phyloP scores from a whole-genome alignment of 2,797 vertebrate species.

The Perodicticus potto region DNA sequence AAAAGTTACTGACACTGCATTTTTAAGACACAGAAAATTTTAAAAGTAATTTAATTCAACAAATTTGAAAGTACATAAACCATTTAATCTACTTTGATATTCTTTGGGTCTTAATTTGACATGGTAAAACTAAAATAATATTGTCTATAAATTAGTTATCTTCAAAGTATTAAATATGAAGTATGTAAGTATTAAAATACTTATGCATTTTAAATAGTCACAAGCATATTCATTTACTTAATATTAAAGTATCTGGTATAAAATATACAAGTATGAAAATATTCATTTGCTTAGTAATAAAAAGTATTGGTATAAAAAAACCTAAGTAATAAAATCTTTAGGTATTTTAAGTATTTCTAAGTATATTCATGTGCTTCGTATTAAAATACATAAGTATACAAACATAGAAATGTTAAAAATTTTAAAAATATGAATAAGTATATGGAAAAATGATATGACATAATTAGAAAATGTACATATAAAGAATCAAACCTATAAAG shows the following conservation, averaged over 20 bases:
- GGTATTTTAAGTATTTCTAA: conserved; percentile 44
- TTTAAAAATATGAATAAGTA: conserved; percentile 38
- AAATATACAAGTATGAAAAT: neutral
- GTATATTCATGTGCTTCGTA: neutral
- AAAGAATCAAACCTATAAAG: conserved; percentile 62
- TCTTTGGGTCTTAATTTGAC: conserved; percentile 49
- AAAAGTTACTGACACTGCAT: conserved; percentile 50
- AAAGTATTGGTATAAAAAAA: too few species aligned
- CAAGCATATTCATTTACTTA: conserved; percentile 5
- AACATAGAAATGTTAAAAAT: conserved; percentile 36
- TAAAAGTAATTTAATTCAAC: conserved; percentile 57
- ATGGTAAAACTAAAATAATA: conserved; percentile 59
- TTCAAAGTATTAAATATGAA: conserved; percentile 45
- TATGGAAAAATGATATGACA: neutral
- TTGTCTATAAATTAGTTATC: conserved; percentile 42
- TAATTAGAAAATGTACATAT: conserved; percentile 41
- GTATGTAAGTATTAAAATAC: neutral
- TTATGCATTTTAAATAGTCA: conserved; percentile 24
- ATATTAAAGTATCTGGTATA: neutral
- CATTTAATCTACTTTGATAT: conserved; percentile 46
- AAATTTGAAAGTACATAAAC: conserved; percentile 36
- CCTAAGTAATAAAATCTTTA: neutral
- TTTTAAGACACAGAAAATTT: conserved; percentile 55
- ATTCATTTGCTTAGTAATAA: too few species aligned
- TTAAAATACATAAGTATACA: neutral